Evolutionary conservation across 30 jellyfish, hydroid and myxozoan species (phyloP).

Genomic region (Mastigias papua): DNA sequence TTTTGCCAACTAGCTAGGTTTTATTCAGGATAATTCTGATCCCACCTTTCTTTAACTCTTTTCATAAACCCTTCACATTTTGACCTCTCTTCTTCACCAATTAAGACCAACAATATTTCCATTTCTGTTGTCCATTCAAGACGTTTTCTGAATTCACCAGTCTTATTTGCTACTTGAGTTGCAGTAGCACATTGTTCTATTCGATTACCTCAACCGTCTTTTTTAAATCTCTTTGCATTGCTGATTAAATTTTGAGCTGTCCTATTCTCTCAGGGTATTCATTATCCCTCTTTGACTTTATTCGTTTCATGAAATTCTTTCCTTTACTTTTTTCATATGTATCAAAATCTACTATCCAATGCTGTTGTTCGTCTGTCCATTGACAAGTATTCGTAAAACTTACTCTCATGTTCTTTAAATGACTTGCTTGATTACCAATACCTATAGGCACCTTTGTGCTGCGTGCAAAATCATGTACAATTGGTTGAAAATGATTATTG

Average conservation of each 20-base stretch:
- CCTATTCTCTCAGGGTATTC: too few relatives aligned
- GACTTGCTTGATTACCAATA: not conserved
- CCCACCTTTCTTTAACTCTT: not conserved
- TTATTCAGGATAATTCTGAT: not conserved
- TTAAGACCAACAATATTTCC: not conserved
- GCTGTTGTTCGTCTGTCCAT: not conserved
- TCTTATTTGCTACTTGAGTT: not conserved
- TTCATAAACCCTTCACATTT: not conserved
- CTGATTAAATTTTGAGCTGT: not conserved
- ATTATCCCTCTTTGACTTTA: not conserved
- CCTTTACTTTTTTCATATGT: not conserved
- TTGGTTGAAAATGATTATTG: not conserved
- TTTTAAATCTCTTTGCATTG: not conserved
- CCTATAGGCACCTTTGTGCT: not conserved
- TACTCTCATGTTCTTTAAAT: not conserved
- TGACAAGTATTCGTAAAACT: not conserved
- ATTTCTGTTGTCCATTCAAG: not conserved
- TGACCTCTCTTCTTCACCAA: not conserved
- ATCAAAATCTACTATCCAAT: not conserved
- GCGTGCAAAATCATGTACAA: not conserved
- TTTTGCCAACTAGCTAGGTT: not conserved
- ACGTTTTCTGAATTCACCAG: not conserved
- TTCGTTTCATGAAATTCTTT: not conserved
- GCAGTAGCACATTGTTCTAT: not conserved
- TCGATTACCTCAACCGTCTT: not conserved